Base-by-base conservation (phyloP, 1,140 invertebrate species). In the Cheumatopsyche charites region DNA sequence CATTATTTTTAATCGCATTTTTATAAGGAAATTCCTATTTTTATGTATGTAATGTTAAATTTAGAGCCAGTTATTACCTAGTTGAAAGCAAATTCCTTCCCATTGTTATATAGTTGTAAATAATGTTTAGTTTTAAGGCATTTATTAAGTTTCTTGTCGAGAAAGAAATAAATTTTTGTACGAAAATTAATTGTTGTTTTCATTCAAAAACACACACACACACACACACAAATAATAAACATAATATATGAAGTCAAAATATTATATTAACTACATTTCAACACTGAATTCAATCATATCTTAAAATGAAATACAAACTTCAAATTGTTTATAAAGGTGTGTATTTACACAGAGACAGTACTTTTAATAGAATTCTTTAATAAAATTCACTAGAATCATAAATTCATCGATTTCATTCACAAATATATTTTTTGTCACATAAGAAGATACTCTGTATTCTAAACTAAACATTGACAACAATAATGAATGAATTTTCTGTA, bases 51-150 rank as follows among this genome's bases (percentile, higher is more conserved):
- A 52, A 66, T 62, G 43, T 74, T 49, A 47, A 75, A 72, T 23
- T 36, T 25, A 72, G 69, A 41, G 70, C 70, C 70, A 75, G 73
- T 75, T 67, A 72, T 61, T 67, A 45, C 58, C 63, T 74, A 62
- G 55, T 71, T 67, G 63, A 15, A 15, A 49, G 12, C 11, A 45
- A 42, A 43, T 65, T 66, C 42, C 45, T 66, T 29, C 23, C 63
- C 42, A 47, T 5, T 66, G 63, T 66, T 66, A 66, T 45, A 66
- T 66, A 66, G 43, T 66, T 66, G 63, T 66, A 66, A 66, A 66
- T 66, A 66, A 25, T 47, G 63, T 47, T 66, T 47, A 49, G 63
- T 66, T 66, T 63, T 58, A 58, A 58, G 55, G 23, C 45, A 15
- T 7, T 63, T 63, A 29, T 29, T 29, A 19, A 63, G 36, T 43